Evolutionary conservation across 2,888 invertebrate species (phyloP), one percentile per base, ranked within the genome.

Genomic region (Nemotelus nigrinus): DNA sequence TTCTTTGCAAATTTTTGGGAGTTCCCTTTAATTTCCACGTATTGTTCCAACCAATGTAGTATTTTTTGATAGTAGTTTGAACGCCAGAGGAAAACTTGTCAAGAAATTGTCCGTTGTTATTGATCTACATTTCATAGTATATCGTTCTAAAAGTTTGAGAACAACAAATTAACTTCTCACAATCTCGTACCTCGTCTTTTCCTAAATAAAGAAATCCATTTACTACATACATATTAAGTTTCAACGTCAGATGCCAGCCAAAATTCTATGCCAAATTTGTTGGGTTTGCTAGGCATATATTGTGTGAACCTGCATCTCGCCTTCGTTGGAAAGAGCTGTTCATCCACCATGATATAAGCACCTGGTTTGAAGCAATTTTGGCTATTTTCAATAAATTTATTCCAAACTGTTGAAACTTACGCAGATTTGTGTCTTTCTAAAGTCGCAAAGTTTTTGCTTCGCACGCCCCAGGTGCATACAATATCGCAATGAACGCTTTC

Each of bases 251-350:
- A 72, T 7, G 78, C 72, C 43, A 81, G 80, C 72, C 82, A 81
- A 39, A 82, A 74, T 57, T 57, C 25, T 10, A 57, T 57, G 57
- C 57, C 57, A 3, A 57, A 57, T 57, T 57, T 8, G 25, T 83
- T 80, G 0, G 81, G 82, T 77, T 84, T 84, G 70, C 82, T 83
- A n/a, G 81, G 80, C 81, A 84, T 83, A 78, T 83, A 83, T 78
- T 83, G 83, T 5, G 80, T 82, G 81, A 83, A 84, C 76, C 78
- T 80, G 77, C 83, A 84, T 75, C 83, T 80, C n/a, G 79, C 80
- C 80, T 83, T 83, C 25, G 82, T 79, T 10, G 82, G 79, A 80
- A 83, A 83, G 67, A 83, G 80, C 78, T 84, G 81, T 78, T 82
- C 82, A 76, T 82, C 82, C 68, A 82, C 65, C 58, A 80, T 82